Base-by-base conservation (phyloP, 2,797 vertebrate genomes). In the Linurgus olivaceus region DNA sequence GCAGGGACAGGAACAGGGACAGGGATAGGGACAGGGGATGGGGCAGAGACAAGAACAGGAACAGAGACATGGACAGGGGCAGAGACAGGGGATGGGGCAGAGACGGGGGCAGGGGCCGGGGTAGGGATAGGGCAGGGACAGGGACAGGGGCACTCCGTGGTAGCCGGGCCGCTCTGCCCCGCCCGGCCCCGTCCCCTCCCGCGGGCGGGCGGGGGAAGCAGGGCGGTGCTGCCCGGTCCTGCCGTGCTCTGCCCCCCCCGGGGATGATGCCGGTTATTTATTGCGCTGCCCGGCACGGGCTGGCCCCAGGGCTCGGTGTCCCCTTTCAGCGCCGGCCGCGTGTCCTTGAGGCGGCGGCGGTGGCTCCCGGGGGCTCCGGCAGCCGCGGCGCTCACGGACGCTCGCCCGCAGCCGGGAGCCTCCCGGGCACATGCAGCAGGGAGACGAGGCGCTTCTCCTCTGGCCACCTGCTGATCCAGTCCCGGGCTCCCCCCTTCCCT, bases 1-100 rank as follows among this genome's bases (percentile, higher is more conserved):
- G 13, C 17, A 13, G 35, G 17, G 12, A 5, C 35, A 37, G 16
- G 33, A 10, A 1, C 33, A 17, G 55, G 24, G 23, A 1, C 57
- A 8, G 33, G 57, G 24, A 1, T 10, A 17, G 45, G 20, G 21
- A 20, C 11, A 12, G 44, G 37, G 17, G 2, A 8, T 13, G 35
- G 35, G 6, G 3, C 1, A 33, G 62, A 23, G 17, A 1, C 15
- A 12, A 21, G 29, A 9, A 0, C 4, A 0, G 59, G 37, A 3
- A 1, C 11, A 6, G 19, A 15, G 16, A 1, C 6, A 13, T 35
- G 57, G 13, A 6, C 20, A 3, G n/a, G 11, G 11, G 8, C 24
- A 8, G 33, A 23, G 15, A 6, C 7, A 17, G 16, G 17, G 12
- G 2, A 4, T 5, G 37, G 37, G 16, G 2, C 17, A 4, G 59